These are phyloP conservation scores for Drosophila melanosoma DNA, from an alignment of 2,888 invertebrate species.

Conservation along the genomic window DNA sequence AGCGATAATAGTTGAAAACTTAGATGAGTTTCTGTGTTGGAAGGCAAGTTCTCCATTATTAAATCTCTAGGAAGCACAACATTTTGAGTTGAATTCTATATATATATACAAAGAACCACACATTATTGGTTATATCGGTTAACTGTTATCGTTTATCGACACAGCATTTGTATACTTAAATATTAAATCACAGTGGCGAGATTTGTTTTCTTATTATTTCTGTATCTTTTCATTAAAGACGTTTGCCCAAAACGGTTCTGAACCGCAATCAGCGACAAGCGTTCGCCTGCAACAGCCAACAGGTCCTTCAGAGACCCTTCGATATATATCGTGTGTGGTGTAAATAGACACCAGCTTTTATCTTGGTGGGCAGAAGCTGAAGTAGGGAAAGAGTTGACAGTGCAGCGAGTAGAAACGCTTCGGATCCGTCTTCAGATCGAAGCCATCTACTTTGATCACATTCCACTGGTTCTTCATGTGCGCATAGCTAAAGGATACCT, in stretches of 20 bases:
- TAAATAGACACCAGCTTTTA: constrained; percentile 60
- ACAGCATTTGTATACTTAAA: constrained; percentile 57
- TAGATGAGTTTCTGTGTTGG: constrained; percentile 42
- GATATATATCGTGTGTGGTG: not conserved
- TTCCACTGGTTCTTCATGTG: constrained; percentile 93
- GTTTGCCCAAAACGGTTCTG: constrained; percentile 62
- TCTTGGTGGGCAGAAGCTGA: constrained; percentile 91
- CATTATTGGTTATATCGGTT: constrained; percentile 19
- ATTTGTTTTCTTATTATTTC: constrained; percentile 56
- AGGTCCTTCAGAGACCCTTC: constrained; percentile 74
- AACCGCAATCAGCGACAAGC: constrained; percentile 60
- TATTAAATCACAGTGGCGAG: constrained; percentile 79
- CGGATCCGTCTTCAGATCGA: constrained; percentile 91
- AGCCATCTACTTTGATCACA: constrained; percentile 93
- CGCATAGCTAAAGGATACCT: constrained; percentile 95
- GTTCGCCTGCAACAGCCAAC: constrained; percentile 67
- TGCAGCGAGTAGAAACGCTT: constrained; percentile 95
- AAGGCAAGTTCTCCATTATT: constrained; percentile 58
- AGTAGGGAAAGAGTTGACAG: constrained; percentile 94
- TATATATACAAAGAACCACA: constrained; percentile 52
- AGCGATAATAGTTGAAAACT: constrained; percentile 39
- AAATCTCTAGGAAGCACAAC: constrained; percentile 74
- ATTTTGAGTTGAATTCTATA: constrained; percentile 57
- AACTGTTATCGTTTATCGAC: constrained; percentile 29
- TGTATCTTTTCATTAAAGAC: constrained; percentile 40